A percentile compares a stretch with the other conserved stretches of the same genome.
Evolutionary conservation across 2,888 invertebrate species (phyloP).

Genomic region (Vannuccia rotundouncinata): DNA sequence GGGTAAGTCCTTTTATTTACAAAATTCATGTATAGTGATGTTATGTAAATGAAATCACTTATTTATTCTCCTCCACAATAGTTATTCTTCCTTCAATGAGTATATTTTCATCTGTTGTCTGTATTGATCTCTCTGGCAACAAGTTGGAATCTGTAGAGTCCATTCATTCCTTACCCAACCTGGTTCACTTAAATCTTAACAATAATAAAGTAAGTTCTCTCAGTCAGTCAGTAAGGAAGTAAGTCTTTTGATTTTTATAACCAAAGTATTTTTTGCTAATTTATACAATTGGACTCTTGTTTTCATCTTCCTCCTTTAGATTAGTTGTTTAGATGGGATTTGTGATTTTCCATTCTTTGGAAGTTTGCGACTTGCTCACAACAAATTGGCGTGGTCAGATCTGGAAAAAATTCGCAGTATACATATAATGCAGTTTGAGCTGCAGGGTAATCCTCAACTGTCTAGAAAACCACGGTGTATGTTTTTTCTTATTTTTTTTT

Average conservation of each 20-base stretch:
- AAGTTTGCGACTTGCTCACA: background rate
- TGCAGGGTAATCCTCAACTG: background rate
- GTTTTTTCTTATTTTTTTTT: background rate
- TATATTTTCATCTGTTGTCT: background rate
- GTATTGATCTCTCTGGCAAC: background rate
- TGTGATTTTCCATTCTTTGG: background rate
- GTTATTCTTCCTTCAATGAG: background rate
- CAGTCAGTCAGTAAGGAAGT: too few species aligned
- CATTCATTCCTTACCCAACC: background rate
- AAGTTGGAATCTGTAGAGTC: background rate
- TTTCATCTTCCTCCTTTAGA: background rate
- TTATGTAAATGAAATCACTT: background rate
- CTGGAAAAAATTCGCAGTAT: background rate
- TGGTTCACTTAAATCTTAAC: background rate
- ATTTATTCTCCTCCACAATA: background rate
- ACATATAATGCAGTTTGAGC: background rate
- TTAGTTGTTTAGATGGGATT: background rate
- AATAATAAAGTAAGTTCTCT: background rate
- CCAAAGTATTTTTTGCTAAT: background rate
- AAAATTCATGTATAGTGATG: background rate
- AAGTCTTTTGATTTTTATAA: background rate
- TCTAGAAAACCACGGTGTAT: background rate
- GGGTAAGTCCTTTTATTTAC: background rate
- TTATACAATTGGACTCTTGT: background rate
- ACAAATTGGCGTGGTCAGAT: background rate